These are phyloP conservation scores for Parambassis ranga DNA, from an alignment of 2,797 vertebrate genomes.

Conservation along the genomic window DNA sequence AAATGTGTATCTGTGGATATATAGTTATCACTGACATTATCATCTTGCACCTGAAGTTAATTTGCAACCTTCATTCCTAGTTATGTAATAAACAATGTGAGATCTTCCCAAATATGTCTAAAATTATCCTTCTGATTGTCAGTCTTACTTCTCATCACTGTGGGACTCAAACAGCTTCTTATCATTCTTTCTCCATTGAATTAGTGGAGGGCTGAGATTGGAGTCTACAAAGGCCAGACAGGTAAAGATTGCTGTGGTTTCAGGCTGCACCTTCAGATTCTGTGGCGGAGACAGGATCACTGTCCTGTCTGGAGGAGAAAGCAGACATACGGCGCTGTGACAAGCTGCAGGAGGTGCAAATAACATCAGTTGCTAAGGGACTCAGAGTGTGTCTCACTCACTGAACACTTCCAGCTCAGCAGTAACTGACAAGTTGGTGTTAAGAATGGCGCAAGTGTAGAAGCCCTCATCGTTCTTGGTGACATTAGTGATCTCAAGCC, in stretches of 20 bases:
- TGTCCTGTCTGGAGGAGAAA: slow-evolving; percentile 81
- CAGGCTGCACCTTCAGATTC: slow-evolving; percentile 77
- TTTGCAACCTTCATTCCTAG: neutral
- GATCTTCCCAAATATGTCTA: neutral
- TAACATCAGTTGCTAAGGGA: slow-evolving; percentile 7
- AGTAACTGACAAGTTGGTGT: slow-evolving; percentile 78
- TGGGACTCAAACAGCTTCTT: slow-evolving; percentile 76
- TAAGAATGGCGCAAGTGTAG: slow-evolving; percentile 83
- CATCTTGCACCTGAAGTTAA: neutral
- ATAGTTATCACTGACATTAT: neutral
- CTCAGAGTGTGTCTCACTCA: slow-evolving; percentile 58
- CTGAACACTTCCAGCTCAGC: slow-evolving; percentile 84
- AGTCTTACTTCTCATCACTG: slow-evolving; percentile 84
- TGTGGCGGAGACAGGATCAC: slow-evolving; percentile 79
- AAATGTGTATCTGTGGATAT: slow-evolving; percentile 82
- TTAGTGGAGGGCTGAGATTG: slow-evolving; percentile 65
- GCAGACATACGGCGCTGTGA: neutral
- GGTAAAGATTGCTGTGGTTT: slow-evolving; percentile 78
- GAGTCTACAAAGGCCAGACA: slow-evolving; percentile 81
- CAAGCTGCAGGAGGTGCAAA: slow-evolving; percentile 6
- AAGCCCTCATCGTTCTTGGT: slow-evolving; percentile 77
- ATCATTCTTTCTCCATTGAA: slow-evolving; percentile 83
- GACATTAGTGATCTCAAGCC: slow-evolving; percentile 81
- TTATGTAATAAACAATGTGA: neutral
- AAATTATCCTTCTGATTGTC: neutral